phyloP scores from a whole-genome alignment of 2,797 vertebrate species.

The Phrynocephalus forsythii region DNA sequence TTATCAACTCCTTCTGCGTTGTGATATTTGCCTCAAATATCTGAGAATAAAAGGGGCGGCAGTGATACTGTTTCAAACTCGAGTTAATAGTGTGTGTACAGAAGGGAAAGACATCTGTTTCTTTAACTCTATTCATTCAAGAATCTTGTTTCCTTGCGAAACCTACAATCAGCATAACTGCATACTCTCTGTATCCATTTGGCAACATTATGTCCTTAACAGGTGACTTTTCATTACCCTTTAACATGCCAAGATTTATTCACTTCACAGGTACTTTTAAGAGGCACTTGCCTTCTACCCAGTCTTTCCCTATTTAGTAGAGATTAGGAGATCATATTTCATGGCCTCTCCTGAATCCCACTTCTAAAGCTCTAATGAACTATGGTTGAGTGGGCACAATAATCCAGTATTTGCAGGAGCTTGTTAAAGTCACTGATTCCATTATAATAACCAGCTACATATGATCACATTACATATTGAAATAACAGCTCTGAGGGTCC shows the following conservation, averaged over 20 bases:
- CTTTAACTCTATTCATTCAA: not conserved
- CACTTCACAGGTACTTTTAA: constrained; percentile 62
- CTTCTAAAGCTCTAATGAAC: constrained; percentile 70
- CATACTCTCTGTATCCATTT: not conserved
- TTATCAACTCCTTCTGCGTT: not conserved
- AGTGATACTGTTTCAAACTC: not conserved
- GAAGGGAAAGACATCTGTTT: constrained; percentile 35
- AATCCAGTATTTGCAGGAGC: constrained; percentile 74
- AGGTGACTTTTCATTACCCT: constrained; percentile 42
- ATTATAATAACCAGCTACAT: constrained; percentile 58
- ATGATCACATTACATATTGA: constrained; percentile 66
- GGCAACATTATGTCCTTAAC: constrained; percentile 46
- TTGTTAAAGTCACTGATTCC: constrained; percentile 63
- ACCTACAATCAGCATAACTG: not conserved
- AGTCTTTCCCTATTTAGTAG: constrained; percentile 63
- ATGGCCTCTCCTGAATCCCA: constrained; percentile 65
- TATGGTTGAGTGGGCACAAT: constrained; percentile 68
- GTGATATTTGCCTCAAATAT: not conserved
- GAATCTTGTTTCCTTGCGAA: not conserved
- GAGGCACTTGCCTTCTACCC: constrained; percentile 66
- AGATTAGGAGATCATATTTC: constrained; percentile 73
- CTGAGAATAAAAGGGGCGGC: not conserved
- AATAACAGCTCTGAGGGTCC: constrained; percentile 39
- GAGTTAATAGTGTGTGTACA: not conserved
- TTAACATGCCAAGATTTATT: constrained; percentile 69